Conservation (phyloP, 2,888 invertebrate species). For the Meganola albula region DNA sequence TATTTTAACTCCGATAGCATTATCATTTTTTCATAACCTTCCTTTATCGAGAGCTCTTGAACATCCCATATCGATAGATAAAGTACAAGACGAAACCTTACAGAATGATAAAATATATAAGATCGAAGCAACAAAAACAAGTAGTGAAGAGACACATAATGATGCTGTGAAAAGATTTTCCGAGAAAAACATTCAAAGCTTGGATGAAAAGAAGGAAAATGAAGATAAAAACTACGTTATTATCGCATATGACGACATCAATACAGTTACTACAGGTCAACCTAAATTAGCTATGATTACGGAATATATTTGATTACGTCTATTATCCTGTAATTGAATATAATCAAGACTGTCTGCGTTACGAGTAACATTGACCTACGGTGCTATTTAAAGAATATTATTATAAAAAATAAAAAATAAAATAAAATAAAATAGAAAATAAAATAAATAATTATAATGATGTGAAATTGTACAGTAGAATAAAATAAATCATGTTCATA, state of each 20-base stretch:
- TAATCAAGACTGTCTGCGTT: background rate
- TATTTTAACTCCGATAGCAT: constrained; percentile 48
- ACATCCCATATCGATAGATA: constrained; percentile 49
- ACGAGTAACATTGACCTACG: background rate
- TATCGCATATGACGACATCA: constrained; percentile 11
- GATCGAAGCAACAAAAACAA: constrained; percentile 5
- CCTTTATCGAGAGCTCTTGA: constrained; percentile 56
- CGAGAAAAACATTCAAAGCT: constrained; percentile 6
- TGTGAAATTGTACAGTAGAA: no score
- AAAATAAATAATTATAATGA: no score
- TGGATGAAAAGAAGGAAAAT: constrained; percentile 1
- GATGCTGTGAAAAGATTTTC: constrained; percentile 3
- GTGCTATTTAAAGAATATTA: background rate
- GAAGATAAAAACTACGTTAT: constrained; percentile 12
- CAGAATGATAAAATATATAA: constrained; percentile 12
- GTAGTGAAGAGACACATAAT: constrained; percentile 3
- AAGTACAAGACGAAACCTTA: constrained; percentile 31
- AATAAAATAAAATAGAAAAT: no score
- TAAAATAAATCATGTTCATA: no score
- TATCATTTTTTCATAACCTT: constrained; percentile 54
- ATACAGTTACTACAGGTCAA: constrained; percentile 12
- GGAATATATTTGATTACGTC: background rate
- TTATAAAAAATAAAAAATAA: no score
- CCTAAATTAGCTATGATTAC: constrained; percentile 5
- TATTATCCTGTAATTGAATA: background rate